A percentile compares a stretch with the other conserved stretches of the same genome.
phyloP scores from a whole-genome alignment of 2,113 vertebrate genomes.

The Zosterops hypoxanthus region DNA sequence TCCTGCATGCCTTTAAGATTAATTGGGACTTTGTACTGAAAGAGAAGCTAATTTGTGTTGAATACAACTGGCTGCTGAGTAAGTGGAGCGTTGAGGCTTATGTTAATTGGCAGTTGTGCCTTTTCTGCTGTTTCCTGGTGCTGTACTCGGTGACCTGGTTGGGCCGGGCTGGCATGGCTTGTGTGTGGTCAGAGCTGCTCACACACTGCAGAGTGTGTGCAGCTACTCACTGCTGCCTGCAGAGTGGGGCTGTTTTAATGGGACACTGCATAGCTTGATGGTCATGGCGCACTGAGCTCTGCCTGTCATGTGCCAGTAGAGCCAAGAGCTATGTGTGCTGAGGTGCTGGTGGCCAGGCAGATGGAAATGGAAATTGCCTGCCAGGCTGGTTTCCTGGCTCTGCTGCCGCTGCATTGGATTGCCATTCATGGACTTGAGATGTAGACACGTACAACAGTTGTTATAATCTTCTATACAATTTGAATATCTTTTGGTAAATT shows the following conservation, averaged over 20 bases:
- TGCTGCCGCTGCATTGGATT: not conserved
- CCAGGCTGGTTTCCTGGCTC: not conserved
- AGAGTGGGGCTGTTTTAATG: not conserved
- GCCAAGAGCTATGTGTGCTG: not conserved
- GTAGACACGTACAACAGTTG: not conserved
- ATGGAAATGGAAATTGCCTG: not conserved
- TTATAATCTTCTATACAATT: not conserved
- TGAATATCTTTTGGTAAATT: not conserved
- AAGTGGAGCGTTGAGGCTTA: not conserved
- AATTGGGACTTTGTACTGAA: not conserved
- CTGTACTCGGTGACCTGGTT: not conserved
- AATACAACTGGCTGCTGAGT: not conserved
- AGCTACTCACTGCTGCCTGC: not conserved
- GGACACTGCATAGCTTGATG: not conserved
- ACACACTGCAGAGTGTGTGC: not conserved
- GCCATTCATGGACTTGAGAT: not conserved
- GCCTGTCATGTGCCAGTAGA: not conserved
- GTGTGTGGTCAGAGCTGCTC: not conserved
- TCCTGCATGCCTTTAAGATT: not conserved
- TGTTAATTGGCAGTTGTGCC: not conserved
- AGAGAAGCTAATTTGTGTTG: slow-evolving; percentile 9
- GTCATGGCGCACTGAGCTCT: not conserved
- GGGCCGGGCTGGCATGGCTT: not conserved
- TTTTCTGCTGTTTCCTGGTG: not conserved
- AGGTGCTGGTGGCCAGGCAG: not conserved